Evolutionary conservation across 2,888 invertebrate genomes (phyloP).

Genomic region (Heliconius cydno): DNA sequence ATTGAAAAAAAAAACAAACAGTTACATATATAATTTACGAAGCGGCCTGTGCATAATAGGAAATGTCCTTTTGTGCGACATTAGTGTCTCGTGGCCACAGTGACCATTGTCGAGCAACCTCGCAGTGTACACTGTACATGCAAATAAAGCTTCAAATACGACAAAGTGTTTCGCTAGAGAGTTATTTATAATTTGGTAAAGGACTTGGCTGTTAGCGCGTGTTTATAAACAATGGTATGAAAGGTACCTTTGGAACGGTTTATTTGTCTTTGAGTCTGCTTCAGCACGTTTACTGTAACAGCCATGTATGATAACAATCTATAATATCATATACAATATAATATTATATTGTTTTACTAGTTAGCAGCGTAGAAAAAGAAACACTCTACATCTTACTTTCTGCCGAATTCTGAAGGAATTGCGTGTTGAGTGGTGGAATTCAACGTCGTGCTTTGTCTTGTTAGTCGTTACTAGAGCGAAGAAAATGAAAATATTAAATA

Average conservation of each 20-base stretch:
- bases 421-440: too few species aligned
- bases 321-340: not conserved
- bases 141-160: slow-evolving; percentile 43
- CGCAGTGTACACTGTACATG: slow-evolving; percentile 40
- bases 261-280: slow-evolving; percentile 11
- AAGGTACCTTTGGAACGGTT: slow-evolving; percentile 24
- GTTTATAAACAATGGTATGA: slow-evolving; percentile 41
- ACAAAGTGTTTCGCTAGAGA: slow-evolving; percentile 25
- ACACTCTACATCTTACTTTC: too few species aligned
- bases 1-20: not conserved
- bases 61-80: slow-evolving; percentile 37
- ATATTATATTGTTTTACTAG: too few species aligned
- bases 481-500: too few species aligned
- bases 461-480: too few species aligned
- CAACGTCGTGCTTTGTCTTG: too few species aligned
- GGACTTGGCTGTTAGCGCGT: slow-evolving; percentile 31
- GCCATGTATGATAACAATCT: slow-evolving; percentile 2
- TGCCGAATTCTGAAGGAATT: too few species aligned
- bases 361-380: too few species aligned
- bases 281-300: slow-evolving; percentile 13
- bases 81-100: slow-evolving; percentile 39
- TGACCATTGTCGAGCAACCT: slow-evolving; percentile 42
- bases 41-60: slow-evolving; percentile 36
- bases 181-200: slow-evolving; percentile 39
- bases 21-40: not conserved